Conservation (phyloP, 2,888 invertebrate genomes). For the Drosophila prolongata region DNA sequence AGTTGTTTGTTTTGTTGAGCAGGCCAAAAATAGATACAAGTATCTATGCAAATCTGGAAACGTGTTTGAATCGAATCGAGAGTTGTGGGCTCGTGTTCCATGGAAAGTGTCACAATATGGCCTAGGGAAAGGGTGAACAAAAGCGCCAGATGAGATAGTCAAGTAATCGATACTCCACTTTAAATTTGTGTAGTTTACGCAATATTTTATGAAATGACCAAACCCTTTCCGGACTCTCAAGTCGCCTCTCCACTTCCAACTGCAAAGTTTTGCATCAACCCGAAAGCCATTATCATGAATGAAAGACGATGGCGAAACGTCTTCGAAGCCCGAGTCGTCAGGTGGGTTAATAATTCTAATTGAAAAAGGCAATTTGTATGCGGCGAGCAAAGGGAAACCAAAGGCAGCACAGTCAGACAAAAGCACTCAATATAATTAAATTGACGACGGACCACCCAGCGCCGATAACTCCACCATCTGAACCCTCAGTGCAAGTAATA, state of each 20-base stretch:
- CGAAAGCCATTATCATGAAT: slow-evolving; percentile 34
- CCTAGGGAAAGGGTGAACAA: background rate
- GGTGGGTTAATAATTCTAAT: slow-evolving; percentile 73
- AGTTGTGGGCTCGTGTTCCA: slow-evolving; percentile 12
- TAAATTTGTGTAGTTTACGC: slow-evolving; percentile 1
- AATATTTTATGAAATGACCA: slow-evolving; percentile 3
- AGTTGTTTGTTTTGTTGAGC: slow-evolving; percentile 27
- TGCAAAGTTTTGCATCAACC: slow-evolving; percentile 66
- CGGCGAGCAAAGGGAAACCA: slow-evolving; percentile 40
- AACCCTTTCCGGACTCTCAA: slow-evolving; percentile 33
- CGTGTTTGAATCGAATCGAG: slow-evolving; percentile 23
- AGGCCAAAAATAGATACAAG: slow-evolving; percentile 25
- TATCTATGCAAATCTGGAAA: slow-evolving; percentile 55
- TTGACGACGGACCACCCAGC: slow-evolving; percentile 46
- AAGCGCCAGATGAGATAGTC: slow-evolving; percentile 4
- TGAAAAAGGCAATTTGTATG: slow-evolving; percentile 77
- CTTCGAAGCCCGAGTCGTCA: slow-evolving; percentile 38
- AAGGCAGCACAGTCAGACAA: slow-evolving; percentile 55
- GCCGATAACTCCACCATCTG: slow-evolving; percentile 18
- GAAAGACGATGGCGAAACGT: slow-evolving; percentile 31
- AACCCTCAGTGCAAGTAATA: slow-evolving; percentile 19
- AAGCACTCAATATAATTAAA: slow-evolving; percentile 79
- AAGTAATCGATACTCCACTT: slow-evolving; percentile 24
- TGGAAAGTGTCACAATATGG: slow-evolving; percentile 18
- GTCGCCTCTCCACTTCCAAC: slow-evolving; percentile 46